phyloP scores from a whole-genome alignment of 2,113 vertebrate genomes.

The Phrynosoma blainvillii region DNA sequence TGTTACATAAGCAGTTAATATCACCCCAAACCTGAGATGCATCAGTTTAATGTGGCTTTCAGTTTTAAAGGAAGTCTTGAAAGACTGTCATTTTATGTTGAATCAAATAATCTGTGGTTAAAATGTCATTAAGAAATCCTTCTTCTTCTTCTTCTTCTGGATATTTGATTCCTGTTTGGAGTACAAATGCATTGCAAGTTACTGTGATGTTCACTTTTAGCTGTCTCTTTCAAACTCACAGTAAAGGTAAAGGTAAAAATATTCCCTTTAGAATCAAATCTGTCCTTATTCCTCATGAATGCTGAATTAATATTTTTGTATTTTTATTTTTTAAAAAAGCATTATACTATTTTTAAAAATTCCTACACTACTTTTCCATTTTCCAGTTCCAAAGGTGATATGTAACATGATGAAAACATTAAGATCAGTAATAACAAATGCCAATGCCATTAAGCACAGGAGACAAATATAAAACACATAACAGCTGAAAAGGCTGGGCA shows the following conservation, averaged over 20 bases:
- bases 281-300: not conserved
- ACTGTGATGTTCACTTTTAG: not conserved
- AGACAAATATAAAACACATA: not conserved
- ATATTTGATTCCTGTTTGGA: not conserved
- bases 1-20: not conserved
- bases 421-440: not conserved
- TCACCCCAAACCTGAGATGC: not conserved
- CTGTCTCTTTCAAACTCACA: not conserved
- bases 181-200: not conserved
- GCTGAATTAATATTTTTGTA: not conserved
- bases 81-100: not conserved
- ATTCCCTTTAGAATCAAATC: not conserved
- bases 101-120: not conserved
- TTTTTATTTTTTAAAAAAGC: not conserved
- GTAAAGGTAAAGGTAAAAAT: too few species aligned
- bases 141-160: not conserved
- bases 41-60: not conserved
- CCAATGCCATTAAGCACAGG: not conserved
- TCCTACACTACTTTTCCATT: not conserved
- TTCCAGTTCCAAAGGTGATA: not conserved
- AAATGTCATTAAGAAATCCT: not conserved
- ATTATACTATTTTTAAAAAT: not conserved
- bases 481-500: not conserved
- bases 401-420: not conserved
- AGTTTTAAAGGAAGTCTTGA: not conserved